Percentiles rank a stretch among this genome's conserved stretches.
Evolutionary conservation across 2,888 invertebrate species (phyloP).

Genomic region (Didymodactylos carnosus): DNA sequence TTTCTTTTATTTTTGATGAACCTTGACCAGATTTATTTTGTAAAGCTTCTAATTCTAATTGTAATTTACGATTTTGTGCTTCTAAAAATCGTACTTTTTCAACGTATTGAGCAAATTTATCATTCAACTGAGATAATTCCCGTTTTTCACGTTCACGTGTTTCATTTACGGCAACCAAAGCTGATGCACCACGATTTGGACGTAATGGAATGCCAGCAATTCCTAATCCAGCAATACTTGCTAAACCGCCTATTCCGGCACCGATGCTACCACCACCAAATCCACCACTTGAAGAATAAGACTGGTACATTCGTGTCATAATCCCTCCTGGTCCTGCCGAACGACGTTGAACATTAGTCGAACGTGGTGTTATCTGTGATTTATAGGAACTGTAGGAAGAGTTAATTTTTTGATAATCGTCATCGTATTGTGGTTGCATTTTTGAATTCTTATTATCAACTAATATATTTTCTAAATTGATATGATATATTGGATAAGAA

Average conservation of each 20-base stretch:
- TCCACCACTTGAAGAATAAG: constrained; percentile 1
- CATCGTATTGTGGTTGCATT: constrained; percentile 2
- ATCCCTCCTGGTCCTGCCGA: constrained; percentile 7
- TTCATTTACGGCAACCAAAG: constrained; percentile 12
- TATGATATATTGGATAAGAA: too few relatives aligned
- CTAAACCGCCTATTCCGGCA: background rate
- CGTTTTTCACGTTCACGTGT: constrained; percentile 14
- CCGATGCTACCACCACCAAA: background rate
- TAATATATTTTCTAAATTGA: too few relatives aligned
- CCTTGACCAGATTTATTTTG: constrained; percentile 30
- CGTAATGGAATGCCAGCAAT: constrained; percentile 10
- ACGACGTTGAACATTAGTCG: constrained; percentile 12
- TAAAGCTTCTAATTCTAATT: constrained; percentile 29
- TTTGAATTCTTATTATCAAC: constrained; percentile 1
- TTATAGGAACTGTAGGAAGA: constrained; percentile 12
- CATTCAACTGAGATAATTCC: constrained; percentile 29
- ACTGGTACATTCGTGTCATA: constrained; percentile 4
- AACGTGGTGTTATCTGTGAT: constrained; percentile 14
- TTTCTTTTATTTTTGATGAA: constrained; percentile 31
- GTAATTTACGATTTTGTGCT: constrained; percentile 34
- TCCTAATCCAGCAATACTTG: background rate
- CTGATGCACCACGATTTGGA: constrained; percentile 9
- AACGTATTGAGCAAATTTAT: constrained; percentile 39
- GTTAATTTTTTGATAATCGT: background rate
- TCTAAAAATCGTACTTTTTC: constrained; percentile 34